Conservation (phyloP, 1,140 invertebrate species). For the Polyergus mexicanus region DNA sequence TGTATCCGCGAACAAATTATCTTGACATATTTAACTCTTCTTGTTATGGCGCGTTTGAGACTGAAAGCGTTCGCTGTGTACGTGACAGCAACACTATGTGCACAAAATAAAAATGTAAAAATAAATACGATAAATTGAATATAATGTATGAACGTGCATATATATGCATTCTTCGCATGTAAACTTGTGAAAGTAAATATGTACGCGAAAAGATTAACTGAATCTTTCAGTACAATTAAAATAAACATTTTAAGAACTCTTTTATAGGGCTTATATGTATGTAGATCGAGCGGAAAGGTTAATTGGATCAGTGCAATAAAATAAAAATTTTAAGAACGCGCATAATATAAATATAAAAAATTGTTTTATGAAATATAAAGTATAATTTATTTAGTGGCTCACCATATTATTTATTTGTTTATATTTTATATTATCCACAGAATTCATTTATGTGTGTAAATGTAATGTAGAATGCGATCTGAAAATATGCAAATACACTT, state of each 20-base stretch:
- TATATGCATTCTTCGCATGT: too few species aligned
- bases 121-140: too few species aligned
- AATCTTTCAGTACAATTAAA: constrained; percentile 1
- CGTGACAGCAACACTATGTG: too few species aligned
- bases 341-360: neutral
- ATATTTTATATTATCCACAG: neutral
- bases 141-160: too few species aligned
- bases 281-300: too few species aligned
- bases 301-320: neutral
- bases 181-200: too few species aligned
- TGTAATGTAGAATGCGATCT: neutral
- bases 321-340: constrained; percentile 33
- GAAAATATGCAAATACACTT: constrained; percentile 20
- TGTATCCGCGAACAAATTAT: constrained; percentile 29
- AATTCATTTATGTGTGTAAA: constrained; percentile 8
- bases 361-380: constrained; percentile 4
- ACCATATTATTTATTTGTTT: neutral
- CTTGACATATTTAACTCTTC: constrained; percentile 9
- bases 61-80: too few species aligned
- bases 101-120: too few species aligned
- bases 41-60: too few species aligned
- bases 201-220: too few species aligned
- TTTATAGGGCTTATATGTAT: too few species aligned
- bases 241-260: constrained; percentile 34
- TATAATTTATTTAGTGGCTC: neutral